Conservation (phyloP, 2,888 invertebrate genomes). For the Aquatica leii region DNA sequence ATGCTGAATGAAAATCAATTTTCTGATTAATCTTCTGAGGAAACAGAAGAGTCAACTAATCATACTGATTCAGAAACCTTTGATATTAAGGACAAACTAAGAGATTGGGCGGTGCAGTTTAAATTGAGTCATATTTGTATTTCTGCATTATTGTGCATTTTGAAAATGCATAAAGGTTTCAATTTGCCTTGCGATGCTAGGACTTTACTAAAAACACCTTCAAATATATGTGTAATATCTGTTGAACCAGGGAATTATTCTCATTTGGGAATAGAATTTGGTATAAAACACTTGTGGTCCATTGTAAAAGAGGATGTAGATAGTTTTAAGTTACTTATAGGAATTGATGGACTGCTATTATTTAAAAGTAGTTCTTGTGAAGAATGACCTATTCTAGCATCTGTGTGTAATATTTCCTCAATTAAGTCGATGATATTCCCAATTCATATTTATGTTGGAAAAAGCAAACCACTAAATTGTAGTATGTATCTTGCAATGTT, state of each 20-base stretch:
- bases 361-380: slow-evolving; percentile 1
- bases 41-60: neutral
- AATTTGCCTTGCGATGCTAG: neutral
- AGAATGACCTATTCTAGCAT: slow-evolving; percentile 12
- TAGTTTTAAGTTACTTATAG: too few species aligned
- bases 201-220: neutral
- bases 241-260: slow-evolving; percentile 9
- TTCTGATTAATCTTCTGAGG: neutral
- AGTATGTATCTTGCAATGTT: slow-evolving; percentile 14
- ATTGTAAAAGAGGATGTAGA: neutral
- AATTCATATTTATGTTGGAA: slow-evolving; percentile 19
- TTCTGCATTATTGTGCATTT: neutral
- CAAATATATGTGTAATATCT: neutral
- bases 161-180: neutral
- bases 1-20: neutral
- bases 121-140: neutral
- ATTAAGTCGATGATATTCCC: slow-evolving; percentile 14
- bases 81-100: neutral
- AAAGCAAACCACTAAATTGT: slow-evolving; percentile 13
- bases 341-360: too few species aligned
- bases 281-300: neutral
- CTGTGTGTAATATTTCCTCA: slow-evolving; percentile 13
- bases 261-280: neutral
- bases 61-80: neutral
- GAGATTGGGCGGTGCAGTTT: neutral